Percentiles rank a stretch among this genome's conserved stretches.
phyloP scores from a whole-genome alignment of 2,797 vertebrate species.

The Onychomys torridus region DNA sequence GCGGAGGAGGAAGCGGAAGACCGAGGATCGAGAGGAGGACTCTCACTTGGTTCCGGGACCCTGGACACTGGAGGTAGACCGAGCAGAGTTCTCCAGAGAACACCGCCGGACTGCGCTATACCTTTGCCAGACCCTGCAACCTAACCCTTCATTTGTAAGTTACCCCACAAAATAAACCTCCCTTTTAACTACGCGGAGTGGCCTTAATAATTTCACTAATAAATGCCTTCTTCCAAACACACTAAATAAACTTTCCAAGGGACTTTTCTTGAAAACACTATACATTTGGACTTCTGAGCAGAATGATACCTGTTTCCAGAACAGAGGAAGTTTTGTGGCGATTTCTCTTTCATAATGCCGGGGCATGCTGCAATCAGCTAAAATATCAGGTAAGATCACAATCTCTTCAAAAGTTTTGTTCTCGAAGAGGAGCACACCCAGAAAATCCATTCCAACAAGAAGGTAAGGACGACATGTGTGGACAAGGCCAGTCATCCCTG shows the following conservation, averaged over 20 bases:
- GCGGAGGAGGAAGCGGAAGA: no score
- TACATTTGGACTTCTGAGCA: conserved; percentile 16
- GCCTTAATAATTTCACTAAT: no score
- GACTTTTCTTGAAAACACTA: neutral
- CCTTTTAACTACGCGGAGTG: no score
- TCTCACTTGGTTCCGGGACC: no score
- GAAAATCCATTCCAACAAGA: conserved; percentile 41
- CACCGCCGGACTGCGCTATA: no score
- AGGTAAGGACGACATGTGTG: neutral
- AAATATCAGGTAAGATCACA: conserved; percentile 1
- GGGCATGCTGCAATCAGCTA: conserved; percentile 15
- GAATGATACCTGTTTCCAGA: neutral
- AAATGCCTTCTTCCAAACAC: conserved; percentile 22
- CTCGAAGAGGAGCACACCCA: conserved; percentile 5
- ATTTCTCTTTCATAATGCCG: neutral
- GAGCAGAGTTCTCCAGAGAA: no score
- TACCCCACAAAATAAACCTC: no score
- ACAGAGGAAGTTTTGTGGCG: neutral
- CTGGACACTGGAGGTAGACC: no score
- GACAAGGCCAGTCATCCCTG: neutral
- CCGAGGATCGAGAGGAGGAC: no score
- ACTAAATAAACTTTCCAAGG: neutral
- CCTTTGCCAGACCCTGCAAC: no score
- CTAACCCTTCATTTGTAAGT: no score
- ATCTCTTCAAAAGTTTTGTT: conserved; percentile 39